Evolutionary conservation across 2,113 vertebrate genomes (phyloP).

Genomic region (Myiozetetes cayanensis): DNA sequence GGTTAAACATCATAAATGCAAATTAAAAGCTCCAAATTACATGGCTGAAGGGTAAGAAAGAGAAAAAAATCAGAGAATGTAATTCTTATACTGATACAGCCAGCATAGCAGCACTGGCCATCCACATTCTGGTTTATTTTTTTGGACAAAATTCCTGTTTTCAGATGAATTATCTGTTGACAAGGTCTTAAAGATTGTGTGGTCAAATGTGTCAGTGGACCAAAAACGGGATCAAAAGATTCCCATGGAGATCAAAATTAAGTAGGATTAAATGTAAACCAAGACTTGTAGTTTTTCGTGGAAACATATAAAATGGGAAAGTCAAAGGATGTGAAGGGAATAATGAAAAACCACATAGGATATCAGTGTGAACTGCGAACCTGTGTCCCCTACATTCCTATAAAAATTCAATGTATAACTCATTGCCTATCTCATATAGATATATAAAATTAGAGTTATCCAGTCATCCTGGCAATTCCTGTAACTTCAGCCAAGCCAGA

Average conservation of each 20-base stretch:
- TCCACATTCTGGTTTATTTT: neutral
- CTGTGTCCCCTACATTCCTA: neutral
- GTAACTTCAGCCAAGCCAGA: neutral
- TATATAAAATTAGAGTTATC: neutral
- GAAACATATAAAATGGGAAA: neutral
- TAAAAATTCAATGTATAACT: neutral
- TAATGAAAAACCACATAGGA: neutral
- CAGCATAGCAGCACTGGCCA: neutral
- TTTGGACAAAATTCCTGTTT: neutral
- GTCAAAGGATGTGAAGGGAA: neutral
- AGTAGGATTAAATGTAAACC: neutral
- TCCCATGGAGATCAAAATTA: neutral
- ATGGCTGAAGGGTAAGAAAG: neutral
- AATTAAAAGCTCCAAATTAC: neutral
- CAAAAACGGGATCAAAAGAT: neutral
- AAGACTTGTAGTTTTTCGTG: neutral
- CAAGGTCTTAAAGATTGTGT: neutral
- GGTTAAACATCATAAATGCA: neutral
- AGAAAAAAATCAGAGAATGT: neutral
- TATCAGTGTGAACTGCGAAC: neutral
- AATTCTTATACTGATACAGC: neutral
- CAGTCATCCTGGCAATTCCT: neutral
- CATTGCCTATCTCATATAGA: neutral
- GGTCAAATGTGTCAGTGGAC: neutral
- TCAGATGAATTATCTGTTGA: neutral